Conservation (phyloP, 2,888 invertebrate species). For the Synanthedon vespiformis region DNA sequence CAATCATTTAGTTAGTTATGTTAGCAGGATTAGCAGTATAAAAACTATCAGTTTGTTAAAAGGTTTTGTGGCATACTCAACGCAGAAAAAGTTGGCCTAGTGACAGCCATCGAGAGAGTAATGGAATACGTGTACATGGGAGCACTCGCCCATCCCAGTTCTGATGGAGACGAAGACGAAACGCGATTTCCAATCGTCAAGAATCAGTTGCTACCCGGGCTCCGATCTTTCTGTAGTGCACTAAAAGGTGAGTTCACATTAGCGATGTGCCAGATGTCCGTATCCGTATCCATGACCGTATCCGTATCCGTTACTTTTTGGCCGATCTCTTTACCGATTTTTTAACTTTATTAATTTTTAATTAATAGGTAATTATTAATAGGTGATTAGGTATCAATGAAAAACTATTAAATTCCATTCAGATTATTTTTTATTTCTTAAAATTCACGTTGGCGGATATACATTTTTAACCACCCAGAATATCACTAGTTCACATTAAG, state of each 20-base stretch:
- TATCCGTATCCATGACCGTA: too few relatives aligned
- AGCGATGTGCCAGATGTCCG: too few relatives aligned
- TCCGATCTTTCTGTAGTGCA: conserved; percentile 91
- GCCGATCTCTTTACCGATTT: too few relatives aligned
- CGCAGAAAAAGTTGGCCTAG: conserved; percentile 81
- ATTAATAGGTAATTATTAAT: too few relatives aligned
- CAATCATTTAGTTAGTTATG: background rate
- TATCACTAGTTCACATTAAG: background rate
- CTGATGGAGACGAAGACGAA: conserved; percentile 85
- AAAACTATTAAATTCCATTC: too few relatives aligned
- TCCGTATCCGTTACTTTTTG: too few relatives aligned
- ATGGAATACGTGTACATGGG: conserved; percentile 93
- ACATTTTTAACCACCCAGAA: too few relatives aligned
- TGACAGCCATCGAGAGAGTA: conserved; percentile 88
- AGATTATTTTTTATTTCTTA: too few relatives aligned
- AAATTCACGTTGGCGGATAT: too few relatives aligned
- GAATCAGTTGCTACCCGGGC: conserved; percentile 83
- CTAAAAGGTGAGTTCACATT: conserved; percentile 72
- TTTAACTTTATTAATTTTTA: too few relatives aligned
- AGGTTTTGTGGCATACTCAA: conserved; percentile 86
- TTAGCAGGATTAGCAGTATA: background rate
- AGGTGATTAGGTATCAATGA: too few relatives aligned
- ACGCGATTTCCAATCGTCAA: conserved; percentile 84
- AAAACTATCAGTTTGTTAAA: background rate
- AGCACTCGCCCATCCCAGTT: conserved; percentile 83